Evolutionary conservation across 1,140 invertebrate species (phyloP), one percentile per base, ranked within the genome.

Genomic region (Drosophila parvula): DNA sequence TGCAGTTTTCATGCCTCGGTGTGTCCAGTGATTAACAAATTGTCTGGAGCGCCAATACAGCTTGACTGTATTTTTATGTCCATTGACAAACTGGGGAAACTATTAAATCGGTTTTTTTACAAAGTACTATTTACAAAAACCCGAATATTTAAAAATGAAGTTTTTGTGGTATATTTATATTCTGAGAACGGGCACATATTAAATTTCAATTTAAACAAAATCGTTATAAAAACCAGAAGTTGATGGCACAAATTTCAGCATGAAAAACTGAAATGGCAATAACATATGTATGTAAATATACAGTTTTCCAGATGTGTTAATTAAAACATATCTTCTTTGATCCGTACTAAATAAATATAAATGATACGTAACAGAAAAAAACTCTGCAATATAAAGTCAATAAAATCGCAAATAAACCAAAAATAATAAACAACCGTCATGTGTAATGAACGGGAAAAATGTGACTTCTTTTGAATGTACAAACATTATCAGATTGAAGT

Each of bases 21-120:
- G 62, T 38, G 18, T 40, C 27, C 18, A 27, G 36, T 38, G 71
- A 59, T 71, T 71, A 71, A 16, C 28, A n/a, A 57, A 41, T 57
- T 41, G 36, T 47, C n/a, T 10, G 28, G 36, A 40, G 38, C 22
- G 16, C 28, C 34, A 62, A 57, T 50, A 30, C 22, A 57, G 28
- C 28, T n/a, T 62, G 59, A 73, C 36, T 50, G 28, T 11, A 14
- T 47, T 57, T 81, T 60, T 41, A 45, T 58, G 27, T 14, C 5
- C 14, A 48, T 51, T 51, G 30, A 18, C 48, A 18, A 16, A 14
- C 22, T 22, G n/a, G 5, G n/a, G 0, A 28, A 28, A 28, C 4
- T 9, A 9, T 8, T 1, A 5, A 0, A n/a, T 48, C 4, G 4
- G 4, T 0, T 30, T 47, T 47, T 9, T 10, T 27, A 27, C 12